Base-by-base conservation (phyloP, 1,140 invertebrate genomes). In the Aricia agestis region DNA sequence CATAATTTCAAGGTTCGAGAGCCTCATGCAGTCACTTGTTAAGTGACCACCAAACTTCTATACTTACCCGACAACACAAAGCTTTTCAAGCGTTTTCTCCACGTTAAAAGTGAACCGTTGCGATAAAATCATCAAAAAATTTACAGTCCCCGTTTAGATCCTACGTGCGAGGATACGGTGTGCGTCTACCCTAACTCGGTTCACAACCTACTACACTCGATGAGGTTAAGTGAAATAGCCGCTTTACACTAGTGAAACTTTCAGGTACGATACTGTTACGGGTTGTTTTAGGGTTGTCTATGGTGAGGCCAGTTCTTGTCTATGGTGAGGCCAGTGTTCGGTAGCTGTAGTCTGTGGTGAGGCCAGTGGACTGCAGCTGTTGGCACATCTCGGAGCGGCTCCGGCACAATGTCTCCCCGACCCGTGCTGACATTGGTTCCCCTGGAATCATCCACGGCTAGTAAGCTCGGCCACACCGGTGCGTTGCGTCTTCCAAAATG, bases 371-470 rank as follows among this genome's bases (percentile, higher is more conserved):
- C 11, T 68, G 61, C 41, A 68, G 63, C 71, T 68, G 75, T 77
- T 82, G 80, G 80, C 82, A 79, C 80, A 75, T 66, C 66, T 70
- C 70, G 77, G 74, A 73, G 69, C 74, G 69, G 74, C 77, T 67
- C 63, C 69, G 65, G 68, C 71, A 76, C 82, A 80, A 85, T 83
- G 85, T 84, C 82, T 78, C 81, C 86, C 87, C 85, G 83, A 87
- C 86, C 85, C 83, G 76, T 82, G 78, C 78, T 87, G 82, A 86
- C 82, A 86, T 86, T 87, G 83, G 76, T 86, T 86, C 87, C 87
- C 87, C 87, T 86, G 82, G 32, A 78, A 45, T 13, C 67, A 45
- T 36, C 9, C 9, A 25, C 9, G 36, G 9, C 36, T 36, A 36
- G 36, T 36, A 36, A 36, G 36, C n/a, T n/a, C 1, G 25, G 25